These are phyloP conservation scores for Etheostoma spectabile DNA, from an alignment of 2,113 vertebrate species.

Conservation along the genomic window DNA sequence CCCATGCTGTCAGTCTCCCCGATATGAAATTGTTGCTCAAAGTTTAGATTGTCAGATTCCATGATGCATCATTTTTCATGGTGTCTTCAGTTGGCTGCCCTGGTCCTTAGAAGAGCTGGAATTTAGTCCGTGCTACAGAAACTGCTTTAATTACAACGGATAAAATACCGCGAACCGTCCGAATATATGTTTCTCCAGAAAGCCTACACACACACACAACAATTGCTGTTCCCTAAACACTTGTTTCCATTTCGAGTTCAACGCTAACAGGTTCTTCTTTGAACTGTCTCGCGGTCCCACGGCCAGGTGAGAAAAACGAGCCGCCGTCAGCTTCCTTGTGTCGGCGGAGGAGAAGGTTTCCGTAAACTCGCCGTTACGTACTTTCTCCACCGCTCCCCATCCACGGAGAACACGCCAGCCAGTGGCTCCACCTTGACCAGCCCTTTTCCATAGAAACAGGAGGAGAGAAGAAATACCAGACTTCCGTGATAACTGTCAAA, in stretches of 20 bases:
- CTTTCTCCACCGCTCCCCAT: constrained; percentile 80
- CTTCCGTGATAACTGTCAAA: background rate
- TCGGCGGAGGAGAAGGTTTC: constrained; percentile 12
- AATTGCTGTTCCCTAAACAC: background rate
- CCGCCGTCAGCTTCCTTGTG: background rate
- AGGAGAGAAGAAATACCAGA: constrained; percentile 18
- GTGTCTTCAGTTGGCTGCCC: constrained; percentile 29
- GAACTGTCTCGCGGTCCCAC: background rate
- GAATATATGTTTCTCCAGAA: background rate
- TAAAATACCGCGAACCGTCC: background rate
- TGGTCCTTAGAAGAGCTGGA: background rate
- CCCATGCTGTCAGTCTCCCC: constrained; percentile 44
- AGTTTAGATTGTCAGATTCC: constrained; percentile 70
- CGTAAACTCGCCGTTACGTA: constrained; percentile 46
- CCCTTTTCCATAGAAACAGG: constrained; percentile 83
- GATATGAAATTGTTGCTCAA: constrained; percentile 54
- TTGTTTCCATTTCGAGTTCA: background rate
- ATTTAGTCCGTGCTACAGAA: constrained; percentile 26
- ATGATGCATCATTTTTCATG: constrained; percentile 69
- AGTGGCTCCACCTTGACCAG: constrained; percentile 84
- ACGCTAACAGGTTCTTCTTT: background rate
- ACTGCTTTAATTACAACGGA: background rate
- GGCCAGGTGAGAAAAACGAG: background rate
- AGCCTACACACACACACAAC: constrained; percentile 7
- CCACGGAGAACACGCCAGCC: constrained; percentile 83